A percentile compares a stretch with the other conserved stretches of the same genome.
These are phyloP conservation scores for Phymatocera aterrima DNA, from an alignment of 2,888 invertebrate genomes.

Conservation along the genomic window DNA sequence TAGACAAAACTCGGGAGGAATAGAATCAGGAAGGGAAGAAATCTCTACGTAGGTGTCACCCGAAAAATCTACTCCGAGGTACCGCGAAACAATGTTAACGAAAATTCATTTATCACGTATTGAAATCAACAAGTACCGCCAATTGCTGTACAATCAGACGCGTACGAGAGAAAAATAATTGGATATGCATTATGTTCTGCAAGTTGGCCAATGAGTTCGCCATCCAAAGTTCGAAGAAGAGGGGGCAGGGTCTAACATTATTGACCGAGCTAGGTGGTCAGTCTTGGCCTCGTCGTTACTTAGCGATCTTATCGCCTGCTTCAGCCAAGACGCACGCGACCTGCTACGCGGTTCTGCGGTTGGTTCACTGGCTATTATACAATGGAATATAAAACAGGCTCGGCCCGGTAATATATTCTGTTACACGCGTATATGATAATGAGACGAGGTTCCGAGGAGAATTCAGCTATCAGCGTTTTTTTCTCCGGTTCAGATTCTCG, in stretches of 20 bases:
- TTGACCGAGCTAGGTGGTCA: constrained; percentile 37
- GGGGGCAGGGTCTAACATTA: constrained; percentile 30
- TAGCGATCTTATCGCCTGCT: constrained; percentile 38
- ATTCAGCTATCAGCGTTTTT: neutral
- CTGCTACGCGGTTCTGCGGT: constrained; percentile 25
- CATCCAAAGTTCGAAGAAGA: neutral
- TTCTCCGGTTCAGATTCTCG: neutral
- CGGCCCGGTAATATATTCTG: constrained; percentile 32
- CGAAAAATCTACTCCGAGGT: too few relatives aligned
- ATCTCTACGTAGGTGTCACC: too few relatives aligned
- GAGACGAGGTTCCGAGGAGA: neutral
- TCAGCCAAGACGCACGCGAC: constrained; percentile 38
- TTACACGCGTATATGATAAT: constrained; percentile 43
- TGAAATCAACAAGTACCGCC: constrained; percentile 6
- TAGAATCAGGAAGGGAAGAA: neutral
- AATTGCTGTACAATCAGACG: neutral
- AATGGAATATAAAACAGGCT: constrained; percentile 40
- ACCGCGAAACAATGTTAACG: too few relatives aligned
- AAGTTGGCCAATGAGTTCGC: neutral
- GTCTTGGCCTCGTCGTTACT: constrained; percentile 41
- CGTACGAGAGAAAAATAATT: neutral
- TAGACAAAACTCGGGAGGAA: too few relatives aligned
- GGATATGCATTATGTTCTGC: neutral
- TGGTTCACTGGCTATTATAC: constrained; percentile 41
- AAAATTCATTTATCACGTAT: neutral